Evolutionary conservation across 1,140 invertebrate species (phyloP), one percentile per base, ranked within the genome.

Genomic region (Cardiocondyla obscurior): DNA sequence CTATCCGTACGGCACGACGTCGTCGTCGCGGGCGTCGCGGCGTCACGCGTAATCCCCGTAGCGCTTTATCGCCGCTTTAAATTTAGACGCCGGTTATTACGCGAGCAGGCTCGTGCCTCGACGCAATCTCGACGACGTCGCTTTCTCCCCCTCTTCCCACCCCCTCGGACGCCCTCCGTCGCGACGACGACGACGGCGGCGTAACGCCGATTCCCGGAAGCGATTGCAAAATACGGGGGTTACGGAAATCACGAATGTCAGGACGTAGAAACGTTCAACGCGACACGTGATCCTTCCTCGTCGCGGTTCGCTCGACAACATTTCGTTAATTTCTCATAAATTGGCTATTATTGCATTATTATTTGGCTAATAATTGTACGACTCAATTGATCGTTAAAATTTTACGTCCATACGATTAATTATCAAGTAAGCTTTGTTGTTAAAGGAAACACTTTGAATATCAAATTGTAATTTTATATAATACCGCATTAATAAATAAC

Each of bases 61-160:
- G 30, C 30, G 58, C 58, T 2, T 36, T 60, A 58, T 2, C 36
- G 65, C 28, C 55, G 72, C 22, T 76, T 88, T 88, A 88, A 88
- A 85, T 88, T 88, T 88, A 88, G 86, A 85, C 60, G 64, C 67
- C 53, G 73, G 30, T 83, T 81, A 74, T 88, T 88, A 88, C 87
- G 86, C 86, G 86, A 88, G 72, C 86, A 65, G 79, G 19, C 85
- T 42, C 57, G 72, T 77, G 46, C 46, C 58, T 39, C 81, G 72
- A 77, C 70, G 70, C 46, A 82, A 82, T 74, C 72, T 64, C 46
- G 57, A 76, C 70, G 57, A 46, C 55, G 55, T 46, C 46, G 39
- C 12, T 72, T 49, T n/a, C n/a, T n/a, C n/a, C n/a, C n/a, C n/a
- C n/a, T n/a, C n/a, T n/a, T n/a, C n/a, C n/a, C n/a, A n/a, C n/a